phyloP scores from a whole-genome alignment of 1,140 invertebrate genomes.

The Drosophila virilis region DNA sequence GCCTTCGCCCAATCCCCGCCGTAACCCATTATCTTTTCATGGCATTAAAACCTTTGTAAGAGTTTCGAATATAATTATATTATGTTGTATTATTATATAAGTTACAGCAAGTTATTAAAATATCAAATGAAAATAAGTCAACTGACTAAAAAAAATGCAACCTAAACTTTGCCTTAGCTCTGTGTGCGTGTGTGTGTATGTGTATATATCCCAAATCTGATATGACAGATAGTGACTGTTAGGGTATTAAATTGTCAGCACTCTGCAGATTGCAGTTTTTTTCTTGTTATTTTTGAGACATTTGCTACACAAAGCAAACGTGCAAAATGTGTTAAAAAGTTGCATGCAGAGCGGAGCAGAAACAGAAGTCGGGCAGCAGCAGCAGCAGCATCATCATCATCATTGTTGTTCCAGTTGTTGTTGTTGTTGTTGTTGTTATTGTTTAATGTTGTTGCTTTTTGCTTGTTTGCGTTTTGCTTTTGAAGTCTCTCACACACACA shows the following conservation, averaged over 20 bases:
- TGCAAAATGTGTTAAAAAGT: conserved; percentile 69
- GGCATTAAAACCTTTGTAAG: too few species aligned
- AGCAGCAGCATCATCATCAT: conserved; percentile 20
- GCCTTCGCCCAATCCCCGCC: too few species aligned
- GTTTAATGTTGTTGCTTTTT: conserved; percentile 47
- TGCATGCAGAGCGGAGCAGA: conserved; percentile 53
- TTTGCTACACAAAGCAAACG: conserved; percentile 66
- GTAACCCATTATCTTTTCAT: too few species aligned
- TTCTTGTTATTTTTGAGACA: conserved; percentile 42
- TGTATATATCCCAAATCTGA: too few species aligned
- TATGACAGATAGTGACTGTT: conserved; percentile 9
- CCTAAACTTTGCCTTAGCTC: background rate
- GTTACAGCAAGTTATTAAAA: too few species aligned
- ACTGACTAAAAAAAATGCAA: too few species aligned
- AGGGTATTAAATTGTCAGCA: background rate
- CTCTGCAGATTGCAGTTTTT: background rate
- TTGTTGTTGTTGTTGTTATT: conserved; percentile 4
- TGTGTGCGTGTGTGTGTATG: too few species aligned
- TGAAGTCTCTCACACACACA: conserved; percentile 56
- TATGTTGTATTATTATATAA: too few species aligned
- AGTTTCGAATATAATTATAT: too few species aligned
- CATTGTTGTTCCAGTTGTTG: conserved; percentile 27
- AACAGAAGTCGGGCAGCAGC: conserved; percentile 1
- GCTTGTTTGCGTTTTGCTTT: conserved; percentile 70
- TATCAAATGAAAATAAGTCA: too few species aligned